phyloP scores from a whole-genome alignment of 2,113 vertebrate species.

The Condylura cristata region DNA sequence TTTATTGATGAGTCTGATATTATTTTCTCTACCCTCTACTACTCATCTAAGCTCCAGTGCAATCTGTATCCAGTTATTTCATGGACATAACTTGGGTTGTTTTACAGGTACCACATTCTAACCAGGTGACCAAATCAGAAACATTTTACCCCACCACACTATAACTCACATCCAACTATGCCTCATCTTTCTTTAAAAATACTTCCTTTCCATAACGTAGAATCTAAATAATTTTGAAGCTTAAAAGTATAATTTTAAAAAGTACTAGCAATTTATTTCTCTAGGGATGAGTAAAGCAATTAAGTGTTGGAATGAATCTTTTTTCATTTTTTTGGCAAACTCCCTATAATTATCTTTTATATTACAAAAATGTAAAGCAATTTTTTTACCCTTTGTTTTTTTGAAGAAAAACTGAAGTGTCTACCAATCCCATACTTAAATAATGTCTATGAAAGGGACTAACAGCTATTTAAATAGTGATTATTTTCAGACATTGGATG shows the following conservation, averaged over 20 bases:
- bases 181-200: neutral
- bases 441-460: neutral
- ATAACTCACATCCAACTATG: neutral
- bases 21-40: neutral
- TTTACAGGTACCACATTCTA: neutral
- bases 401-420: neutral
- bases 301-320: neutral
- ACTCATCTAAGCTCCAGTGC: neutral
- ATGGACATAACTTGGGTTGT: neutral
- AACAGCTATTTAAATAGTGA: neutral
- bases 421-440: neutral
- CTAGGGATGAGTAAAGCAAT: neutral
- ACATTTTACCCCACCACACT: neutral
- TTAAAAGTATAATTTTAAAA: neutral
- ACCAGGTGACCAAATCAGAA: neutral
- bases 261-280: neutral
- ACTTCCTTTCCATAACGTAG: neutral
- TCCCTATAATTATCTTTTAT: neutral
- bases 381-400: neutral
- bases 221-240: neutral
- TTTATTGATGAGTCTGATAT: neutral
- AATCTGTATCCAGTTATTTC: neutral
- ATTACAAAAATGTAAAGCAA: neutral
- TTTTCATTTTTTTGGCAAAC: neutral
- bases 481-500: neutral